These are phyloP conservation scores for Pedionomus torquatus DNA, from an alignment of 2,113 vertebrate species.

Conservation along the genomic window DNA sequence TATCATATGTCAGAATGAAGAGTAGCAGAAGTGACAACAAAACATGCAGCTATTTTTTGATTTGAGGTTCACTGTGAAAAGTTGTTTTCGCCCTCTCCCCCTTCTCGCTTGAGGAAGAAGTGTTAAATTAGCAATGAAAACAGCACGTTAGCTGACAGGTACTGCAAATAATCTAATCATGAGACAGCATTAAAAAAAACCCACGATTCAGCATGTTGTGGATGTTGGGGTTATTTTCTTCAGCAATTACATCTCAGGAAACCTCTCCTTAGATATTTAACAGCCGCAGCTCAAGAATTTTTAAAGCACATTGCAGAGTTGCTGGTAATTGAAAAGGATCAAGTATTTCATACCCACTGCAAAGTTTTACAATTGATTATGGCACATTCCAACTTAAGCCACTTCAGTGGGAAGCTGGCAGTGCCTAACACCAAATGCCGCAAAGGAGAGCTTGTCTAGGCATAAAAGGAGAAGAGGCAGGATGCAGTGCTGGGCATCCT, in stretches of 20 bases:
- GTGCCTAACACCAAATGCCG: not conserved
- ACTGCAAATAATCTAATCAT: slow-evolving; percentile 35
- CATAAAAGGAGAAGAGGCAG: slow-evolving; percentile 50
- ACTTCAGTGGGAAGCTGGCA: not conserved
- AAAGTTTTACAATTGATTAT: slow-evolving; percentile 56
- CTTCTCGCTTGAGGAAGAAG: slow-evolving; percentile 28
- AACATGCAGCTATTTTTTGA: slow-evolving; percentile 45
- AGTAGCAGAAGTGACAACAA: slow-evolving; percentile 22
- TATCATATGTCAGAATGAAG: not conserved
- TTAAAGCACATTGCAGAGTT: not conserved
- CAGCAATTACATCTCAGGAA: not conserved
- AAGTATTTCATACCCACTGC: not conserved
- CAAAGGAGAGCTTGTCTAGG: slow-evolving; percentile 34
- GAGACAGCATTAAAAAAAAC: slow-evolving; percentile 31
- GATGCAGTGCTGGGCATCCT: slow-evolving; percentile 46
- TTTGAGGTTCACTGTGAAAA: slow-evolving; percentile 37
- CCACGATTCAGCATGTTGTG: not conserved
- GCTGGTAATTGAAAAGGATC: slow-evolving; percentile 2
- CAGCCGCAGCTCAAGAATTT: not conserved
- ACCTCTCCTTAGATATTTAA: slow-evolving; percentile 12
- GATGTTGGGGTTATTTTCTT: slow-evolving; percentile 12
- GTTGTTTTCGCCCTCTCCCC: slow-evolving; percentile 23
- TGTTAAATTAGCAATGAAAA: slow-evolving; percentile 58
- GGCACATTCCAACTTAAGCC: not conserved
- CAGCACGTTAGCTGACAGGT: slow-evolving; percentile 45